Evolutionary conservation across 2,113 vertebrate genomes (phyloP).

Genomic region (Cettia cetti): DNA sequence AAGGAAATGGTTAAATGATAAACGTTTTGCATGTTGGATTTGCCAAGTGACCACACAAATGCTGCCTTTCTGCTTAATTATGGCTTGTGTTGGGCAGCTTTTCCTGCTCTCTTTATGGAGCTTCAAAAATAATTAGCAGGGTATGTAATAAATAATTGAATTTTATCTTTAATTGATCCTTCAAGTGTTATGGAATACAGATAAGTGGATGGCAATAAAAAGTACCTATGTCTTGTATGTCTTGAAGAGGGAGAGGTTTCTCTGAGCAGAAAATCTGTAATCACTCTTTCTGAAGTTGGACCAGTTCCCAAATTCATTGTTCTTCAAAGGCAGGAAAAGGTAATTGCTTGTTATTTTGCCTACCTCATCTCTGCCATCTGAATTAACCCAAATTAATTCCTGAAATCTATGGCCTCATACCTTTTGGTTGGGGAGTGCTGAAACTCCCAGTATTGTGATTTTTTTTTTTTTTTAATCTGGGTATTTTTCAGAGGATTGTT

Average conservation of each 20-base stretch:
- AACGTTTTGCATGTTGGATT: constrained; percentile 21
- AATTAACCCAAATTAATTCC: constrained; percentile 66
- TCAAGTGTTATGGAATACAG: constrained; percentile 7
- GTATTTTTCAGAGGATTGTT: constrained; percentile 1
- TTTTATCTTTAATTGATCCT: constrained; percentile 62
- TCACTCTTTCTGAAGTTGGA: constrained; percentile 62
- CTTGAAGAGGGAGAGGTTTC: background rate
- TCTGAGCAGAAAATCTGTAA: constrained; percentile 37
- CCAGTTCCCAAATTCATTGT: constrained; percentile 67
- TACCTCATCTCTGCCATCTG: constrained; percentile 55
- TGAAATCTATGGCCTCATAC: constrained; percentile 50
- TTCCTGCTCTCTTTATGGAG: constrained; percentile 27
- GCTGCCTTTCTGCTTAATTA: constrained; percentile 38
- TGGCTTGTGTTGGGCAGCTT: constrained; percentile 51
- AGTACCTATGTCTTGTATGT: background rate
- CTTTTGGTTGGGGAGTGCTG: background rate
- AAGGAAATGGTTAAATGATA: constrained; percentile 62
- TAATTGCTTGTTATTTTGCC: constrained; percentile 70
- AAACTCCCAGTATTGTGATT: background rate
- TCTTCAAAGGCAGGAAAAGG: constrained; percentile 73
- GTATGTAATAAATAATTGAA: constrained; percentile 60
- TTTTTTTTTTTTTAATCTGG: background rate
- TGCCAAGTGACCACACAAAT: constrained; percentile 29
- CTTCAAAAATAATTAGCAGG: constrained; percentile 56
- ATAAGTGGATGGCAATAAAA: background rate